Evolutionary conservation across 1,140 invertebrate genomes (phyloP), one percentile per base, ranked within the genome.

Genomic region (Schlechtendalia chinensis): DNA sequence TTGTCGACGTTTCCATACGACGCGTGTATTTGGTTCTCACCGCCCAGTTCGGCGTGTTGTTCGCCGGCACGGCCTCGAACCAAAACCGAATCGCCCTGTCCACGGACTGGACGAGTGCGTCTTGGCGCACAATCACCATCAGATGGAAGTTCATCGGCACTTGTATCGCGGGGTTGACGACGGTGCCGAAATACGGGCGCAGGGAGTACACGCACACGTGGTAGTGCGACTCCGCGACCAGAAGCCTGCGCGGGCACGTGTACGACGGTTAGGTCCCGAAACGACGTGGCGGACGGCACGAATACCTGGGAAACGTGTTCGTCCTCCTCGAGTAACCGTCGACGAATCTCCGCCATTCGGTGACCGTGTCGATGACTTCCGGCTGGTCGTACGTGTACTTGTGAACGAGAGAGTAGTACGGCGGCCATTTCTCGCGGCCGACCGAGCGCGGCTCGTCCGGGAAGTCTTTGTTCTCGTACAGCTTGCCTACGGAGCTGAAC

Each of bases 321-420:
- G 47, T 82, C 8, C 67, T 75, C 29, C 39, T 82, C n/a, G 32
- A 39, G 32, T 87, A 91, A 1, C 90, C 85, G 75, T 93, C 90
- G 12, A 92, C 83, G 0, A 91, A 84, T 1, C 87, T 83, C 82
- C 91, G 87, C 87, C 90, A 93, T 81, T 89, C 86, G 47, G 89
- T 86, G 5, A 94, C 84, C 83, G 91, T 87, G 59, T 90, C 87
- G 82, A 89, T 88, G 0, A 88, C 89, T 83, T 90, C 88, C 0
- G 88, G 87, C 81, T 87, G 87, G 82, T 92, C 88, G 82, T 87
- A 88, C 3, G 91, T 91, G 82, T 90, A 90, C 50, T 88, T 89
- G 81, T 93, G 91, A 14, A 85, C 65, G 0, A 90, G 84, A 81
- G 88, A 39, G 12, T 39, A 17, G 47, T 81, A 81, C 27, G 19